phyloP scores from a whole-genome alignment of 2,888 invertebrate species.

The Melinopterus prodromus region DNA sequence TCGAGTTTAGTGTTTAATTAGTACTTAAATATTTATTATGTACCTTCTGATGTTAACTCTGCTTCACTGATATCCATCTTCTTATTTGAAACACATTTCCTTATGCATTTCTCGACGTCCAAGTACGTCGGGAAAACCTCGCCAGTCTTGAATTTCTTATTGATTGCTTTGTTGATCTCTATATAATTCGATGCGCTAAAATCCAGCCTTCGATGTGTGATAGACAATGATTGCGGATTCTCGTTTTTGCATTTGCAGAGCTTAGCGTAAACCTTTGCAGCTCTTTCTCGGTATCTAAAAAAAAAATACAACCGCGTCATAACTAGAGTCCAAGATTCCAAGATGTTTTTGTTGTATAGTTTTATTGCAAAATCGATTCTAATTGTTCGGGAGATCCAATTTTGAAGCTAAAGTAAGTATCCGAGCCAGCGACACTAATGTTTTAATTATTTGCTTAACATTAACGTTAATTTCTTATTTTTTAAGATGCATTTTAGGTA shows the following conservation, averaged over 20 bases:
- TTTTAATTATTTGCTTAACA: too few relatives aligned
- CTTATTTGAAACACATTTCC: conserved; percentile 46
- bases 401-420: too few relatives aligned
- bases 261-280: conserved; percentile 30
- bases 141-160: conserved; percentile 52
- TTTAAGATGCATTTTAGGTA: too few relatives aligned
- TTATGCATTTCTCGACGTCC: conserved; percentile 47
- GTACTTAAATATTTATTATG: not conserved
- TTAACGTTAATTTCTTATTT: too few relatives aligned
- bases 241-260: conserved; percentile 32
- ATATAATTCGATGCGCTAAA: conserved; percentile 28
- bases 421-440: too few relatives aligned
- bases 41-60: conserved; percentile 48
- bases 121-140: conserved; percentile 52
- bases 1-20: too few relatives aligned
- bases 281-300: conserved; percentile 33
- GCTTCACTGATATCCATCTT: conserved; percentile 46
- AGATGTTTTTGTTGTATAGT: too few relatives aligned
- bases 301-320: too few relatives aligned
- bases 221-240: conserved; percentile 21
- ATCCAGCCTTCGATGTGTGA: conserved; percentile 30
- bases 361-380: too few relatives aligned
- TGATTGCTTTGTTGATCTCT: conserved; percentile 39
- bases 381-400: too few relatives aligned
- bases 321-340: too few relatives aligned